A percentile compares a stretch with the other conserved stretches of the same genome.
These are phyloP conservation scores for Neotoxoptera formosana DNA, from an alignment of 1,140 invertebrate species.

Conservation along the genomic window DNA sequence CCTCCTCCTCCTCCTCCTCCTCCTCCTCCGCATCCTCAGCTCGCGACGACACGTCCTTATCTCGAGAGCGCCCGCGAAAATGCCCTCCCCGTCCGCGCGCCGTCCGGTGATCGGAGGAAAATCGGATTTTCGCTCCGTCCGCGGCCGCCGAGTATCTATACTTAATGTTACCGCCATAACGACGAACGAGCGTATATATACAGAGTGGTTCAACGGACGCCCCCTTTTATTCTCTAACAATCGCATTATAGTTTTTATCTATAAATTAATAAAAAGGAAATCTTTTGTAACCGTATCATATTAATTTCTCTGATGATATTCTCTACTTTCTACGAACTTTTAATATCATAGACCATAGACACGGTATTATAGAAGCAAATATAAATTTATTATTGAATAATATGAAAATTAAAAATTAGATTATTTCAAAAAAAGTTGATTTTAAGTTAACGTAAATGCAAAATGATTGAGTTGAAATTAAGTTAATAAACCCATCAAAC, in stretches of 20 bases:
- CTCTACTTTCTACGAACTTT: neutral
- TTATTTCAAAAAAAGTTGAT: neutral
- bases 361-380: neutral
- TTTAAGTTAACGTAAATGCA: too few species aligned
- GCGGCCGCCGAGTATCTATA: neutral
- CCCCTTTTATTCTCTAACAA: neutral
- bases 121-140: neutral
- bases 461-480: neutral
- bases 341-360: too few species aligned
- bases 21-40: too few species aligned
- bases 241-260: neutral
- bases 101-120: neutral
- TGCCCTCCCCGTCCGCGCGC: neutral
- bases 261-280: neutral
- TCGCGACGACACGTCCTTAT: slow-evolving; percentile 33
- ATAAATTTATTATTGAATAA: neutral
- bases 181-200: neutral
- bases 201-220: neutral
- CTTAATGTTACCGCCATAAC: neutral
- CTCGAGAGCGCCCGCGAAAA: neutral
- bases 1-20: too few species aligned
- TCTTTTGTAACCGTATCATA: neutral
- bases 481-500: neutral
- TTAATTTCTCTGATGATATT: neutral
- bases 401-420: neutral